These are phyloP conservation scores for Mormoops blainvillei DNA, from an alignment of 2,113 vertebrate genomes.

Conservation along the genomic window DNA sequence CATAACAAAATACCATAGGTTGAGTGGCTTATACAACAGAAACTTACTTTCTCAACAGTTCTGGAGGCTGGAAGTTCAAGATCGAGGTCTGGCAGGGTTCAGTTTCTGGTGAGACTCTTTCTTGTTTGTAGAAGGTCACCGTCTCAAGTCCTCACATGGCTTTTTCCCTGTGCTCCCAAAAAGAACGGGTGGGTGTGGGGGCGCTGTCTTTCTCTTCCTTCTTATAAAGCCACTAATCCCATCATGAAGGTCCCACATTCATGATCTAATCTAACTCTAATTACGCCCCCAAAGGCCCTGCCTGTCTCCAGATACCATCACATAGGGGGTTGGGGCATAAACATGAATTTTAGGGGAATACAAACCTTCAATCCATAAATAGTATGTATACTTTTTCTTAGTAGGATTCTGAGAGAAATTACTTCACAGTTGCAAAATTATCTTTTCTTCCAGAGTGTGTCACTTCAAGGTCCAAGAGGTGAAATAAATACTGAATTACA, in stretches of 20 bases:
- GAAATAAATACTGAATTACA: neutral
- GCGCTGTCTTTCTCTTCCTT: neutral
- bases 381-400: neutral
- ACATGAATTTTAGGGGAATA: neutral
- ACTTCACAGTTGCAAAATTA: slow-evolving; percentile 8
- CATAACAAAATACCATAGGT: neutral
- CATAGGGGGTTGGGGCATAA: neutral
- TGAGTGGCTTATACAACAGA: neutral
- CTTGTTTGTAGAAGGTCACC: neutral
- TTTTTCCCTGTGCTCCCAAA: neutral
- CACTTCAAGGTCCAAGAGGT: neutral
- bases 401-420: slow-evolving; percentile 15
- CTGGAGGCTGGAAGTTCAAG: neutral
- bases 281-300: neutral
- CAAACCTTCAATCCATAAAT: neutral
- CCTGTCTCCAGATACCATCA: neutral
- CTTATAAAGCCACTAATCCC: neutral
- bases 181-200: neutral
- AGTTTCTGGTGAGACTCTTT: neutral
- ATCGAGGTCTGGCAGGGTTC: neutral
- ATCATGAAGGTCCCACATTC: neutral
- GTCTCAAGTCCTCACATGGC: neutral
- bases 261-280: neutral
- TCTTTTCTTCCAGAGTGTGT: neutral
- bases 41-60: neutral